Percentiles rank a stretch among this genome's conserved stretches.
Conservation (phyloP, 2,888 invertebrate species). For the Elysia crispata region DNA sequence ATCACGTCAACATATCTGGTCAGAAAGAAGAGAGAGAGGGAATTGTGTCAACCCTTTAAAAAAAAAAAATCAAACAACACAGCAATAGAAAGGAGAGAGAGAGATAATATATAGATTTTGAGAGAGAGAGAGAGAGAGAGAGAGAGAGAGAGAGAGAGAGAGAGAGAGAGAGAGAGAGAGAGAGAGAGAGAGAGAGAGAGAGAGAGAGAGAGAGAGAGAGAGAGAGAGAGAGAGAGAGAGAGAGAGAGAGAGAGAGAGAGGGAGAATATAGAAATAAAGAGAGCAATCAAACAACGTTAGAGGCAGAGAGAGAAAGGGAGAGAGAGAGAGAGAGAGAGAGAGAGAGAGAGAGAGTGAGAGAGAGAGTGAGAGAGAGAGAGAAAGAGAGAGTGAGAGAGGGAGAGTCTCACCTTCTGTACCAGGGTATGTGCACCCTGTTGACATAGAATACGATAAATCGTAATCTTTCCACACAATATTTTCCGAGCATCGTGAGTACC, state of each 20-base stretch:
- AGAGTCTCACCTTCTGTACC: too few species aligned
- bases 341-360: not conserved
- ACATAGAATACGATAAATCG: too few species aligned
- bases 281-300: not conserved
- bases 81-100: too few species aligned
- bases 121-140: not conserved
- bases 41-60: too few species aligned
- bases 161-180: not conserved
- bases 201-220: not conserved
- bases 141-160: not conserved
- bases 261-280: not conserved
- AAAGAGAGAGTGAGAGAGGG: too few species aligned
- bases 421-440: too few species aligned
- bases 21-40: too few species aligned
- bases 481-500: too few species aligned
- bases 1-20: too few species aligned
- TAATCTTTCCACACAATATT: too few species aligned
- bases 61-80: too few species aligned
- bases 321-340: not conserved
- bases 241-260: constrained; percentile 4
- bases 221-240: constrained; percentile 28
- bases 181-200: constrained; percentile 24
- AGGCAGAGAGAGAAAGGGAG: not conserved
- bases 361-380: not conserved
- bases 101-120: too few species aligned